Evolutionary conservation across 2,888 invertebrate genomes (phyloP), one percentile per base, ranked within the genome.

Genomic region (Halictus quadricinctus): DNA sequence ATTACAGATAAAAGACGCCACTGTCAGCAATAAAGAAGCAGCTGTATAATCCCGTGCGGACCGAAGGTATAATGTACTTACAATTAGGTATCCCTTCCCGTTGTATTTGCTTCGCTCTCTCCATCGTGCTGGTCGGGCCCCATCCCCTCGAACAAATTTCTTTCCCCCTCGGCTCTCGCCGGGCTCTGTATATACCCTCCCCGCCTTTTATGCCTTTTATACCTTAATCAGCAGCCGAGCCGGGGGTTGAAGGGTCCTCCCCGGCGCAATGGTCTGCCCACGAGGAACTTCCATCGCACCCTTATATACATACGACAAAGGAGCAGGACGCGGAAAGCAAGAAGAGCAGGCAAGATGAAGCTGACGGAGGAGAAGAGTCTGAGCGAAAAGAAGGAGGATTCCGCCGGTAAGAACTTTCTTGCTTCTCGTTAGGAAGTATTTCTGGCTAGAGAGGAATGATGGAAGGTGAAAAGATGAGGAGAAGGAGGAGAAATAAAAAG

Each of bases 31-130:
- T 90, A 90, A 90, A 89, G 90, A 89, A 90, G 90, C 90, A 90
- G 90, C 89, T 86, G 88, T 89, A 90, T 90, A 90, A 90, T 90
- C 88, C 90, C 78, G 85, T 69, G 58, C 83, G 84, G 87, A 76
- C 86, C 87, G 79, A 89, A 85, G 87, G 89, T 90, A 90, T 90
- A 90, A 90, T 90, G 90, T 90, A 90, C 90, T 90, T 90, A 90
- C 90, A 90, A 90, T 90, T 90, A 90, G 90, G 87, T 89, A 89
- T 85, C 88, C 85, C 85, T 82, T 84, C 87, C 83, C 86, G 83
- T 86, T 86, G 86, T 90, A 89, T 89, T 90, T 90, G 86, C 89
- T 80, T 74, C 83, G 79, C 60, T 73, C 83, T 50, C 72, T 72
- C 76, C 46, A 41, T 70, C 70, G 70, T 70, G 12, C 70, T 43